phyloP scores from a whole-genome alignment of 1,140 invertebrate species.

The Episyrphus balteatus region DNA sequence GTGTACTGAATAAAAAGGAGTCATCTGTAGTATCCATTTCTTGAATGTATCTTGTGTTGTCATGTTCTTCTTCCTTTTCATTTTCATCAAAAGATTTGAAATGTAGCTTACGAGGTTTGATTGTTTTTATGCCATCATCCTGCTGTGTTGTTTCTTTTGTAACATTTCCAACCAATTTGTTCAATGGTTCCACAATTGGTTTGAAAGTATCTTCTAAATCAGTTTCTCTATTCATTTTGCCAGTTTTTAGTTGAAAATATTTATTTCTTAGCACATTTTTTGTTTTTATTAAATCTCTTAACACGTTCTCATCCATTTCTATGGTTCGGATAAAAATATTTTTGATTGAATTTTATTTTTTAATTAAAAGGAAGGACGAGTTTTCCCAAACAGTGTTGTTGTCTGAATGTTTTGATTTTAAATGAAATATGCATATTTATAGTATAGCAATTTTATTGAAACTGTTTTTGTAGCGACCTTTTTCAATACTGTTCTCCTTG shows the following conservation, averaged over 20 bases:
- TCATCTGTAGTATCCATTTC: neutral
- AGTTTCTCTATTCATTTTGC: neutral
- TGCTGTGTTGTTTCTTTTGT: neutral
- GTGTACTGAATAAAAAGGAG: neutral
- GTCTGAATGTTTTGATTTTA: no score
- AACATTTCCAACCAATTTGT: constrained; percentile 4
- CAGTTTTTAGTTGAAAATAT: no score
- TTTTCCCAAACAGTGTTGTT: no score
- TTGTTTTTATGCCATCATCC: neutral
- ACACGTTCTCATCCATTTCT: no score
- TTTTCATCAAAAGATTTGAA: neutral
- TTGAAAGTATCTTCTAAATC: constrained; percentile 6
- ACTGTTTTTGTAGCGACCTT: constrained; percentile 22
- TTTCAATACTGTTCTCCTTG: constrained; percentile 18
- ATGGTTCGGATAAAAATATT: no score
- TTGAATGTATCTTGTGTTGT: neutral
- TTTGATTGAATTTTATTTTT: no score
- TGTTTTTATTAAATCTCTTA: no score
- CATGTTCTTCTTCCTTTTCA: neutral
- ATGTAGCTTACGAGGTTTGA: neutral
- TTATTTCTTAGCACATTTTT: no score
- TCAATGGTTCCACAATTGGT: no score
- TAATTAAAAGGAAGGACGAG: no score
- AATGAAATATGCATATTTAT: no score
- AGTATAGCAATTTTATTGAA: constrained; percentile 12